Conservation (phyloP, 2,797 vertebrate genomes). For the Brachymystax lenok region DNA sequence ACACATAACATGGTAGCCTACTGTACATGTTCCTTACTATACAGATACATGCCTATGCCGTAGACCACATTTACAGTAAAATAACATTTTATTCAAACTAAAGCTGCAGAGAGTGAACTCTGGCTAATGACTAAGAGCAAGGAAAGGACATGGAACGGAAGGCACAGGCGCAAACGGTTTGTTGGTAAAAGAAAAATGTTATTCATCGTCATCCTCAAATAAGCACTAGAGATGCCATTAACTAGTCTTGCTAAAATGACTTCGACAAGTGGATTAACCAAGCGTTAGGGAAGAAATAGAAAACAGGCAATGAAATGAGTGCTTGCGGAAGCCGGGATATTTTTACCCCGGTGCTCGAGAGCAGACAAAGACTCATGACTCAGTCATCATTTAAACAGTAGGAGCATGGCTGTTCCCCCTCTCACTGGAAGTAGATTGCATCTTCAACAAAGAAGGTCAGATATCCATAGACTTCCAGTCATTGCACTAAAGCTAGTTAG, state of each 20-base stretch:
- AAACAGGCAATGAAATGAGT: background rate
- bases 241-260: background rate
- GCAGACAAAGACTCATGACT: conserved; percentile 3
- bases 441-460: conserved; percentile 60
- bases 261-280: background rate
- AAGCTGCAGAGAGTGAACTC: background rate
- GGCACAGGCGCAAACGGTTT: background rate
- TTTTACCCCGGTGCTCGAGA: background rate
- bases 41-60: background rate
- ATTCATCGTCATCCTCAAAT: background rate
- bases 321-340: background rate
- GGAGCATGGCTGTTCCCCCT: conserved; percentile 19
- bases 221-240: background rate
- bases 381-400: background rate
- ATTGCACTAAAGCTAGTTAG: no score
- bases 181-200: background rate
- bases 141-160: background rate
- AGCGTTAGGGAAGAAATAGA: background rate
- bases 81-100: no score
- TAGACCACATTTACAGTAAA: background rate
- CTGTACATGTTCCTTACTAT: background rate
- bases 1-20: background rate
- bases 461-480: no score
- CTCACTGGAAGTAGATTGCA: conserved; percentile 57
- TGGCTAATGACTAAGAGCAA: background rate